Evolutionary conservation across 2,113 vertebrate genomes (phyloP), one percentile per base, ranked within the genome.

Genomic region (Salvelinus alpinus): DNA sequence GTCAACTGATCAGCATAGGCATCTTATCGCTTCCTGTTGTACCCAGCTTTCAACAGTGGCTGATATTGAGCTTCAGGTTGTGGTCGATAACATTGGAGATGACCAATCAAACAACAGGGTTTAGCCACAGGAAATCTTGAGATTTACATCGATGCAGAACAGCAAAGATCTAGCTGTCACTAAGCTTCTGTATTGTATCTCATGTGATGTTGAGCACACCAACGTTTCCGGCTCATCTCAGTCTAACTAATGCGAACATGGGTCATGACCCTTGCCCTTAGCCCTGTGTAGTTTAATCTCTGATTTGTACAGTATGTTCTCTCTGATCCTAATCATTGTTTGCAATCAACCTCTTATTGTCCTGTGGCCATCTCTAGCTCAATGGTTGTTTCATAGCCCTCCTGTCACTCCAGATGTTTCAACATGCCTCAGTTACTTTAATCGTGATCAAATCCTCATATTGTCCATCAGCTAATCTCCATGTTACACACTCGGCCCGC

Each of bases 1-100:
- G 77, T 82, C 71, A 79, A 31, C 75, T 65, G 80, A 60, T 69
- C 69, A 4, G 74, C 73, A 70, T 9, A 44, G 38, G 44, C 72
- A 78, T 83, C 82, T 79, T 66, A 64, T 75, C 11, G 2, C 75
- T 64, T 18, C 20, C 14, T 59, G 31, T 13, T 44, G 38, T 44
- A 44, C 38, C 38, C 38, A 44, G 38, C 38, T 44, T 44, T 14
- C 68, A 51, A 48, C 29, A 66, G 38, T 51, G 1, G 51, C 57
- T 72, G 6, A 18, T 66, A 75, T 82, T 62, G 13, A 68, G 73
- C 76, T 72, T 83, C 75, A 72, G 64, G 44, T 48, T 44, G 38
- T 44, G 38, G 38, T 44, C 38, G 38, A 9, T 44, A 44, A 44
- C 9, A 9, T 44, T 44, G 38, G 25, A 13, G 13, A 13, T 3